Conservation (phyloP, 2,113 vertebrate genomes). For the Benitochromis conjunctus region DNA sequence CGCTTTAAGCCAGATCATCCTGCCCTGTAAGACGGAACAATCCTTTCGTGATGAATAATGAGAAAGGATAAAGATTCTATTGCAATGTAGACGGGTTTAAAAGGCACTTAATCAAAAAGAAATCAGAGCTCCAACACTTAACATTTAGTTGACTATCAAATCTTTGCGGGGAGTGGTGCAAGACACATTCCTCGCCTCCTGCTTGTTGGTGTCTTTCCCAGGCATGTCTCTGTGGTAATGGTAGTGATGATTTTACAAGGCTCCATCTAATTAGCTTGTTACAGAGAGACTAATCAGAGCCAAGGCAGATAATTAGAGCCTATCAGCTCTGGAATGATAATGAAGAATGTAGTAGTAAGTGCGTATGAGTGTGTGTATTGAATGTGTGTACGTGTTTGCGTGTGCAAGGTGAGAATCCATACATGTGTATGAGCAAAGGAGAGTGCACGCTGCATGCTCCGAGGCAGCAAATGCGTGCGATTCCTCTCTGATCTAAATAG, state of each 20-base stretch:
- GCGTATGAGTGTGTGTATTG: background rate
- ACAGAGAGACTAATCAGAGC: conserved; percentile 72
- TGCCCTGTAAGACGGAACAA: conserved; percentile 47
- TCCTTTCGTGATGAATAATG: conserved; percentile 59
- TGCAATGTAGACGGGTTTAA: conserved; percentile 34
- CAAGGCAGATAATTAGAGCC: conserved; percentile 71
- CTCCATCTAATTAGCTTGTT: conserved; percentile 73
- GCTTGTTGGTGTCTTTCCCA: conserved; percentile 60
- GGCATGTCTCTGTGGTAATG: conserved; percentile 65
- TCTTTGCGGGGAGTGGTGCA: conserved; percentile 29
- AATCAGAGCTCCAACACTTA: conserved; percentile 60
- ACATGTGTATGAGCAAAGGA: background rate
- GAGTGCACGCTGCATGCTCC: background rate
- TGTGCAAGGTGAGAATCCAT: background rate
- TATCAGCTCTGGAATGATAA: conserved; percentile 70
- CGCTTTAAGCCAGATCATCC: conserved; percentile 59
- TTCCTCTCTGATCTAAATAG: conserved; percentile 21
- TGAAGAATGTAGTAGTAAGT: conserved; percentile 46
- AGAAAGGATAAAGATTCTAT: conserved; percentile 44
- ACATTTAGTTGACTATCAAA: conserved; percentile 62
- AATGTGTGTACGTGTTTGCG: background rate
- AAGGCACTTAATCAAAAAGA: conserved; percentile 62
- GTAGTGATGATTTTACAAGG: conserved; percentile 70
- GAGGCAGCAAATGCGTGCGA: background rate
- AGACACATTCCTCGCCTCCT: conserved; percentile 46